Percentiles rank a stretch among this genome's conserved stretches.
These are phyloP conservation scores for Brachionus koreanus DNA, from an alignment of 1,140 invertebrate genomes.

Conservation along the genomic window DNA sequence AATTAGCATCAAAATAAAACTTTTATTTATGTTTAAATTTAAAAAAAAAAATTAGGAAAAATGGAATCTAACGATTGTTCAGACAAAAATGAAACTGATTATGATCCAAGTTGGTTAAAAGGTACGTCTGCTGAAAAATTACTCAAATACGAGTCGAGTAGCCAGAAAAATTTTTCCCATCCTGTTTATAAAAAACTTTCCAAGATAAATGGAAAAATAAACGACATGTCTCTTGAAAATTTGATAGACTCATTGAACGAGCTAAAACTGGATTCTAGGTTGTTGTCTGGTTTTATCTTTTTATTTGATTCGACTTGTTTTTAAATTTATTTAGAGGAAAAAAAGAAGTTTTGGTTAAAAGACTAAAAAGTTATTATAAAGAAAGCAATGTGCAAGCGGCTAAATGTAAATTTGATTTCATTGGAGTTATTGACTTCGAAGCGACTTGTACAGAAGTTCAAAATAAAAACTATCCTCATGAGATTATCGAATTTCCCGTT, in stretches of 20 bases:
- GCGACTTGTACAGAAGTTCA: slow-evolving; percentile 63
- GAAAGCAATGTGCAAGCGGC: slow-evolving; percentile 55
- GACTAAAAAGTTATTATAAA: slow-evolving; percentile 61
- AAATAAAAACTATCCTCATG: slow-evolving; percentile 59
- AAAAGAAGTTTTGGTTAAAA: slow-evolving; percentile 60
- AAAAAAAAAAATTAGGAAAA: neutral
- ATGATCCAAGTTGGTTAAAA: slow-evolving; percentile 32
- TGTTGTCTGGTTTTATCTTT: neutral
- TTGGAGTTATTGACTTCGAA: slow-evolving; percentile 66
- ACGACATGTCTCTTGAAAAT: slow-evolving; percentile 56
- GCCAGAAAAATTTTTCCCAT: slow-evolving; percentile 46
- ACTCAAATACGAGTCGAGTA: neutral
- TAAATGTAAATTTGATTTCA: slow-evolving; percentile 57
- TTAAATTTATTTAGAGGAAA: slow-evolving; percentile 54
- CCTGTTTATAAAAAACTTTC: slow-evolving; percentile 58
- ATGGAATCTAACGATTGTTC: neutral
- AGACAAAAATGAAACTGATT: neutral
- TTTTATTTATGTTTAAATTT: neutral
- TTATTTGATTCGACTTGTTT: slow-evolving; percentile 7
- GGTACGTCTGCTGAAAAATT: slow-evolving; percentile 36
- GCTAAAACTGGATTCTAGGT: slow-evolving; percentile 57
- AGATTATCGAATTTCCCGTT: slow-evolving; percentile 73
- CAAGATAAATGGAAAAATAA: slow-evolving; percentile 59
- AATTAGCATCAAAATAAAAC: neutral
- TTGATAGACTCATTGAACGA: slow-evolving; percentile 53